Evolutionary conservation across 2,113 vertebrate species (phyloP), one percentile per base, ranked within the genome.

Genomic region (Ancistrus triradiatus): DNA sequence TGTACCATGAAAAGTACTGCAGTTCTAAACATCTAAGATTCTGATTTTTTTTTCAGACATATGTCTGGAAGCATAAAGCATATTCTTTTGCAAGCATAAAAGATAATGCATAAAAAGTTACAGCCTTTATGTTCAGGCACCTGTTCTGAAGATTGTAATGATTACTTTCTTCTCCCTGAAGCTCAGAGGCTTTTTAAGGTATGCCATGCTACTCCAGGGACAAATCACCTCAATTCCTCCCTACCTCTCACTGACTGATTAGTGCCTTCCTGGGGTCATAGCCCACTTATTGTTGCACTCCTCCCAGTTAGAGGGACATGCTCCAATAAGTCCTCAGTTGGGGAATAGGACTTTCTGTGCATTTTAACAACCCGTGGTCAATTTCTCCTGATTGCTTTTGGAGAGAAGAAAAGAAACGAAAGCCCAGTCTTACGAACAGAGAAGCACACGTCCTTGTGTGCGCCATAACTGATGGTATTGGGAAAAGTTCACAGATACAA

Each of bases 281-380:
- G 75, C 58, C 74, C 74, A 80, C 70, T 81, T 82, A 80, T 68
- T 72, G 69, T 70, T 77, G 64, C 59, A 55, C 60, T 63, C 59
- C 58, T 59, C 55, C 11, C 62, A 77, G 74, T 67, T 56, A 63
- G 46, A 68, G 58, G 59, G 76, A 80, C 73, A 80, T 10, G 80
- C 82, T 85, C 78, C 71, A 82, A 66, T 81, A 80, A 81, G 72
- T 78, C 58, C 66, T 76, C 73, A 43, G 73, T 51, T 70, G 74
- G 63, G 77, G 74, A 72, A 50, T 37, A 43, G 63, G 67, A 56
- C 63, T 60, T 78, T 58, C 66, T 68, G 60, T 67, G 68, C 57
- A 72, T 81, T 76, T 68, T 72, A 75, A 77, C 70, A 66, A 78
- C 65, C 69, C 57, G 66, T 68, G 55, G 65, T 70, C 79, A 72